Evolutionary conservation across 2,888 invertebrate genomes (phyloP).

Genomic region (Piscicola geometra): DNA sequence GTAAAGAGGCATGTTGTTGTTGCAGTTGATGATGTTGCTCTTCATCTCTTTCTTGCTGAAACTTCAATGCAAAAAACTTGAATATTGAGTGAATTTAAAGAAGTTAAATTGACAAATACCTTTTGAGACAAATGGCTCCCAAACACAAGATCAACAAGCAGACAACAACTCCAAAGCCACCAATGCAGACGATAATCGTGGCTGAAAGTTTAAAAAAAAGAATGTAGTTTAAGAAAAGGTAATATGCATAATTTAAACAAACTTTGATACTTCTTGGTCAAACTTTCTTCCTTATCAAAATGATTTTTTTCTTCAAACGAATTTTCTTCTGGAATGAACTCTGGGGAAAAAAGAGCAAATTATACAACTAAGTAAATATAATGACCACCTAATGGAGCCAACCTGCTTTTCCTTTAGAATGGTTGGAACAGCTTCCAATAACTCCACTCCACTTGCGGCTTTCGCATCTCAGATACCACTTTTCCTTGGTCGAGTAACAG

Average conservation of each 20-base stretch:
- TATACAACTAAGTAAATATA: too few species aligned
- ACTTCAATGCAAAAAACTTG: neutral
- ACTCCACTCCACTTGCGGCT: conserved; percentile 36
- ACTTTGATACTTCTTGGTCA: conserved; percentile 4
- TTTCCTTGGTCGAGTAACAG: conserved; percentile 37
- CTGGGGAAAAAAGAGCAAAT: too few species aligned
- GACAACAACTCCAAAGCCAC: conserved; percentile 26
- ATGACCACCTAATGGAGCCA: too few species aligned
- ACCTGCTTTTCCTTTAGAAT: neutral
- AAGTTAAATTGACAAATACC: conserved; percentile 2
- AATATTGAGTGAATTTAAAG: neutral
- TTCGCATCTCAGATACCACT: conserved; percentile 39
- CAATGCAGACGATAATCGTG: conserved; percentile 6
- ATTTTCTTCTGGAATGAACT: neutral
- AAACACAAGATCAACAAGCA: conserved; percentile 29
- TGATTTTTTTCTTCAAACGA: neutral
- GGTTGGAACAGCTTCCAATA: conserved; percentile 39
- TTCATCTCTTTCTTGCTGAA: neutral
- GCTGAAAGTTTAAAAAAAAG: conserved; percentile 2
- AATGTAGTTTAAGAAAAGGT: neutral
- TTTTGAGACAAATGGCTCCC: conserved; percentile 30
- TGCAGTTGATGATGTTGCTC: conserved; percentile 6
- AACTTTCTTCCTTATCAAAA: neutral
- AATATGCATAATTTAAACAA: neutral
- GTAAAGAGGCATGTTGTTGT: conserved; percentile 10